Conservation (phyloP, 2,113 vertebrate genomes). For the Zeus faber region DNA sequence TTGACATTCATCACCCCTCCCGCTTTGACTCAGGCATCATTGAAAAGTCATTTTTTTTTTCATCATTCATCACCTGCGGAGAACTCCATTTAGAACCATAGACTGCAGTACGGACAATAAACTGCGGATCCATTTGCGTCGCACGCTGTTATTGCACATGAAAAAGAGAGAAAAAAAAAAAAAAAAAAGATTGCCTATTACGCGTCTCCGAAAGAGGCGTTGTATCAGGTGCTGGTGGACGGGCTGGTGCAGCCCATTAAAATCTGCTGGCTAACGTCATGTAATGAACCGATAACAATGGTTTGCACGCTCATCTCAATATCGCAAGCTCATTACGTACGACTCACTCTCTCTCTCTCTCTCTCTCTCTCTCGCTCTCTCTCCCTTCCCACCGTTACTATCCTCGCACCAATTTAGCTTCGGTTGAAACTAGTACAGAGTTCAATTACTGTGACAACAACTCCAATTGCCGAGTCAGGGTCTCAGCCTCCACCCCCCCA, state of each 20-base stretch:
- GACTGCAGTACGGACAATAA: too few species aligned
- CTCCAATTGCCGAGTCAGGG: conserved; percentile 33
- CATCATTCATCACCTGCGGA: too few species aligned
- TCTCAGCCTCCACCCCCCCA: conserved; percentile 14
- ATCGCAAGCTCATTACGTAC: conserved; percentile 38
- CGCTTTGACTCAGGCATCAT: too few species aligned
- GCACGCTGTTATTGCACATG: conserved; percentile 5
- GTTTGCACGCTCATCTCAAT: conserved; percentile 8
- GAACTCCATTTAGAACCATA: too few species aligned
- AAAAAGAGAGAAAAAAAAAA: too few species aligned
- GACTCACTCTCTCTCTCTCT: neutral
- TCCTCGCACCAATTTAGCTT: conserved; percentile 8
- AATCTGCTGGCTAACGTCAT: conserved; percentile 27
- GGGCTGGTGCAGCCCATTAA: conserved; percentile 37
- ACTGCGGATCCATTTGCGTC: neutral
- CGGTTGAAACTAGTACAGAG: conserved; percentile 25
- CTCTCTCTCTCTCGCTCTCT: neutral
- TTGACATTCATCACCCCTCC: too few species aligned
- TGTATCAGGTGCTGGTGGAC: conserved; percentile 7
- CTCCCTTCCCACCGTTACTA: neutral
- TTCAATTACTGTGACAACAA: conserved; percentile 23
- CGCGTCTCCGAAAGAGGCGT: neutral
- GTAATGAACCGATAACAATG: conserved; percentile 32
- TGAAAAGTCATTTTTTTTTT: too few species aligned
- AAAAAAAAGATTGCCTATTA: neutral